Evolutionary conservation across 92 coral and sea anemone species (phyloP), one percentile per base, ranked within the genome.

Genomic region (Epizoanthus stellaris): DNA sequence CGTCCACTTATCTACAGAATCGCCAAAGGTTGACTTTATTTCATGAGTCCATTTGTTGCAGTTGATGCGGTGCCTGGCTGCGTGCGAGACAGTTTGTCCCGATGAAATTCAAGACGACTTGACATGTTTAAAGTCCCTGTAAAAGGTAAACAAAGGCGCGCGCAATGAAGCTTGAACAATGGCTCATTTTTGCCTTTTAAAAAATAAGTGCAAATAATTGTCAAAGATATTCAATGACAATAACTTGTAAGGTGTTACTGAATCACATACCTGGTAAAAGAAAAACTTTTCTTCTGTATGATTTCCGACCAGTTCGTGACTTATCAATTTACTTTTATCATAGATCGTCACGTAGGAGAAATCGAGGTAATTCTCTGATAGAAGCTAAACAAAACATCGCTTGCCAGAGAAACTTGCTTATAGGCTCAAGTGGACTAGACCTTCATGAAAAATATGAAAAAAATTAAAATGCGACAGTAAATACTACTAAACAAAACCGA

Each of bases 61-160:
- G 20, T 21, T 60, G 7, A 60, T 0, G 3, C 3, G 16, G 20
- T 60, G 16, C n/a, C 20, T 60, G 20, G 16, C 16, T 60, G n/a
- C 16, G 20, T 60, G 20, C 65, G 16, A 60, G 16, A 60, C 5
- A 15, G 20, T 17, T 15, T 60, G 16, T 60, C 65, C 16, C 1
- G 36, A 30, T 30, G 36, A 30, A 30, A 30, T 30, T 30, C 36
- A 30, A 30, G 36, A 30, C 2, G 20, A 15, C 65, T 63, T 16
- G 23, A 63, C 23, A 17, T 63, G 8, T 63, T 63, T 63, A 30
- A 30, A 20, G 23, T 20, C 23, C 23, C 68, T 6, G 23, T 63
- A 30, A 63, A 63, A 63, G 8, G 68, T 63, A 63, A 63, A 63
- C 68, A 63, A 63, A 63, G 23, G 23, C 68, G 68, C 68, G 68